Base-by-base conservation (phyloP, 92 coral and sea anemone genomes). In the Epizoanthus ramosus region DNA sequence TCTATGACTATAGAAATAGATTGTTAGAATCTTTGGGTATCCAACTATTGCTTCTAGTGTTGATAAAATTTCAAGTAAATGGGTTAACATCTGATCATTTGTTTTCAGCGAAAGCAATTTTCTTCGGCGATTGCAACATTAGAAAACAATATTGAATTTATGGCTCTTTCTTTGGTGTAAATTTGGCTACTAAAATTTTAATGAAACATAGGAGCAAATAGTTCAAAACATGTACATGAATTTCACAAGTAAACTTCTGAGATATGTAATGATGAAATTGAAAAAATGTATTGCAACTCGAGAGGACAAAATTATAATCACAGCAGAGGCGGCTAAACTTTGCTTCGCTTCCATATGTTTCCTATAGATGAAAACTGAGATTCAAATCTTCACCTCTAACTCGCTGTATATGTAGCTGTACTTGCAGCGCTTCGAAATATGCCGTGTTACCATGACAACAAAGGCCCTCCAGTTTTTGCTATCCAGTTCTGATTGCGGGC, bases 321-420 rank as follows among this genome's bases (percentile, higher is more conserved):
- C 69, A 64, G 69, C 69, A 64, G 69, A 64, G 67, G 21, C 67
- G 67, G 67, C 67, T 61, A 61, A 61, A 61, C 5, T 61, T 61
- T 61, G 16, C 22, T 64, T 19, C 69, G 7, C 67, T 61, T 61
- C 67, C 67, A 61, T 61, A 61, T 61, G 24, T 61, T 61, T 61
- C 67, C 67, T 21, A 61, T 61, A 61, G 19, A 61, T 61, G n/a
- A n/a, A n/a, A n/a, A n/a, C n/a, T n/a, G n/a, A n/a, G n/a, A n/a
- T n/a, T n/a, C n/a, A n/a, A n/a, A n/a, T n/a, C n/a, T n/a, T n/a
- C n/a, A n/a, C n/a, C n/a, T n/a, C n/a, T n/a, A n/a, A n/a, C n/a
- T n/a, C n/a, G n/a, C n/a, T n/a, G n/a, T n/a, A n/a, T n/a, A n/a
- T n/a, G n/a, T n/a, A n/a, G n/a, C n/a, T n/a, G n/a, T n/a, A n/a